Evolutionary conservation across 2,888 invertebrate genomes (phyloP).

Genomic region (Candidula unifasciata): DNA sequence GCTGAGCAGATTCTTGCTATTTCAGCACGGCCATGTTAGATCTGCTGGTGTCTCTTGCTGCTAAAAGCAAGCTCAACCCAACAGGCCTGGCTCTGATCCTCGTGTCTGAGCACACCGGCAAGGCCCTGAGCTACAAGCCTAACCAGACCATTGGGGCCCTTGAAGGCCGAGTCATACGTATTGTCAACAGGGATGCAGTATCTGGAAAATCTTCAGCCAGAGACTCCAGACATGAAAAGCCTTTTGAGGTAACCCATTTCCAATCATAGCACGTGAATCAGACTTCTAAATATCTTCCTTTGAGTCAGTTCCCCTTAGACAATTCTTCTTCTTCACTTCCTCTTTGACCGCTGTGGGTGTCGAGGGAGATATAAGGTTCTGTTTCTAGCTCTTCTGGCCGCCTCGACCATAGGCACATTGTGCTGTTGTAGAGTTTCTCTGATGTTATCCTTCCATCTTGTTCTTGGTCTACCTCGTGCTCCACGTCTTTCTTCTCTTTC

Average conservation of each 20-base stretch:
- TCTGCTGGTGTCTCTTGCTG: constrained; percentile 85
- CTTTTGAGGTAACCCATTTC: constrained; percentile 82
- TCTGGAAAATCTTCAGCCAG: constrained; percentile 73
- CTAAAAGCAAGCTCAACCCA: constrained; percentile 84
- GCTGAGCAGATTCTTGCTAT: constrained; percentile 54
- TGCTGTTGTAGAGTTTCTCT: too few species aligned
- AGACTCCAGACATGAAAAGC: constrained; percentile 80
- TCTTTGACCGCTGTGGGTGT: too few species aligned
- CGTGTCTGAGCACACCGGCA: constrained; percentile 81
- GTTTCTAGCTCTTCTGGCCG: too few species aligned
- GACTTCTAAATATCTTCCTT: too few species aligned
- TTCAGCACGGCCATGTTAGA: constrained; percentile 88
- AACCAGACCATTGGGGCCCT: constrained; percentile 85
- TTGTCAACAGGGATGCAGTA: constrained; percentile 78
- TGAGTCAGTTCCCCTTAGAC: too few species aligned
- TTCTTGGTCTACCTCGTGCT: too few species aligned
- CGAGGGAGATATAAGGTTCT: too few species aligned
- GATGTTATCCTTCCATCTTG: too few species aligned
- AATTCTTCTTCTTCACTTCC: too few species aligned
- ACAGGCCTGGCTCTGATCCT: constrained; percentile 83
- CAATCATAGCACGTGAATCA: too few species aligned
- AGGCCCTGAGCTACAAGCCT: constrained; percentile 83
- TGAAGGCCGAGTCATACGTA: constrained; percentile 78
- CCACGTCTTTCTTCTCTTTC: too few species aligned
- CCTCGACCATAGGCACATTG: too few species aligned